Evolutionary conservation across 2,888 invertebrate species (phyloP), one percentile per base, ranked within the genome.

Genomic region (Stomorhina lunata): DNA sequence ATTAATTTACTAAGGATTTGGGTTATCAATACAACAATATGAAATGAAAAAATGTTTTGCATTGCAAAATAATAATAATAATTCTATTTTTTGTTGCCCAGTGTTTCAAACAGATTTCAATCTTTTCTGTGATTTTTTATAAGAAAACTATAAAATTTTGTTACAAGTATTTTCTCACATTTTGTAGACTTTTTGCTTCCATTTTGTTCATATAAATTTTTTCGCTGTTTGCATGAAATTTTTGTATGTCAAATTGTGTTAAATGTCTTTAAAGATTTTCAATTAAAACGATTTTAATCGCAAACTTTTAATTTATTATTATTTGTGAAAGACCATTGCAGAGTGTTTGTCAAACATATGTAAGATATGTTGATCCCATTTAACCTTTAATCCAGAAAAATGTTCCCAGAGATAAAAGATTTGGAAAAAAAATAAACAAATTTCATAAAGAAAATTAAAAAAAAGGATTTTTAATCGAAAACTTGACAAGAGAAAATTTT

Each of bases 161-260:
- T 76, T 50, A 40, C 17, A 6, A 12, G 20, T 61, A 75, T 80
- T 80, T 80, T 80, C 80, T 71, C 80, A 76, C 75, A 65, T 65
- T 48, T 68, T 66, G 17, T n/a, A 10, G 22, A n/a, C n/a, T n/a
- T 29, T 10, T 53, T 25, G 20, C 32, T 48, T 9, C 4, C 5
- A 32, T 2, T 48, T 71, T 50, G 32, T 34, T 50, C 32, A 4
- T 34, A 40, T 61, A 40, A n/a, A n/a, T 66, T 65, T 59, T 34
- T 71, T 40, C 40, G n/a, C n/a, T 6, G 15, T 53, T 73, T 48
- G 25, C 34, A 43, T 32, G 20, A 10, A 27, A n/a, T n/a, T 34
- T 66, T 76, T 66, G 45, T 80, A 32, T 75, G 75, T 66, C 71
- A 81, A 76, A 71, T 40, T 65, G 80, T 66, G 76, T 76, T 71